Conservation (phyloP, 1,140 invertebrate species). For the Meteorus sp. region DNA sequence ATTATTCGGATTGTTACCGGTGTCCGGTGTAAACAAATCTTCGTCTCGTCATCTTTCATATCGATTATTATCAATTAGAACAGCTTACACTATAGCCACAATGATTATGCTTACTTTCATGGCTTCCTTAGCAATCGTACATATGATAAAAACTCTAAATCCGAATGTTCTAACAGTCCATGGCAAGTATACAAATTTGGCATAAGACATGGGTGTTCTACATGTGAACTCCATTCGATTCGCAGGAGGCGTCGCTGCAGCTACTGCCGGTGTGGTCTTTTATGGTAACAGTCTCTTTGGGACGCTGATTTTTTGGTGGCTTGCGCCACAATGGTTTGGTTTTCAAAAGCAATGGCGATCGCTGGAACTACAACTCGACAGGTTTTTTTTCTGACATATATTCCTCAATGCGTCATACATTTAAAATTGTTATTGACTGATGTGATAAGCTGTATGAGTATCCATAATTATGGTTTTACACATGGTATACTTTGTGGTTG, state of each 20-base stretch:
- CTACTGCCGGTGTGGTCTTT: conserved; percentile 57
- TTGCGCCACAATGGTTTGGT: conserved; percentile 50
- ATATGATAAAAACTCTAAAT: conserved; percentile 49
- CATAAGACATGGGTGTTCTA: not conserved
- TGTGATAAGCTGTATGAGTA: too few relatives aligned
- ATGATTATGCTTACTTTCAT: conserved; percentile 33
- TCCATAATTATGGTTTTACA: too few relatives aligned
- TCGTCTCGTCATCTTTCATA: conserved; percentile 40
- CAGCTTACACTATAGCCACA: conserved; percentile 37
- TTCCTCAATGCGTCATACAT: too few relatives aligned
- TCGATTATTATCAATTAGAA: conserved; percentile 31
- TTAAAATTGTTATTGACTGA: too few relatives aligned
- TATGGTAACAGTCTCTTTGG: conserved; percentile 57
- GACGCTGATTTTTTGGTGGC: conserved; percentile 48
- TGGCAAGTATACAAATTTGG: conserved; percentile 36
- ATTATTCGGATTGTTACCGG: conserved; percentile 50
- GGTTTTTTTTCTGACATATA: conserved; percentile 29
- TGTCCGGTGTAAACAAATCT: conserved; percentile 35
- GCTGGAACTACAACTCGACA: conserved; percentile 54
- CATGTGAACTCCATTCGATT: conserved; percentile 17
- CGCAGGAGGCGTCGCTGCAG: conserved; percentile 54
- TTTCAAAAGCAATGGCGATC: conserved; percentile 53
- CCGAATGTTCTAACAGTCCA: conserved; percentile 36
- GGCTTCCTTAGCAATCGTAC: conserved; percentile 39
- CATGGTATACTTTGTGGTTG: too few relatives aligned